phyloP scores from a whole-genome alignment of 2,888 invertebrate genomes.

The Cerastis leucographa region DNA sequence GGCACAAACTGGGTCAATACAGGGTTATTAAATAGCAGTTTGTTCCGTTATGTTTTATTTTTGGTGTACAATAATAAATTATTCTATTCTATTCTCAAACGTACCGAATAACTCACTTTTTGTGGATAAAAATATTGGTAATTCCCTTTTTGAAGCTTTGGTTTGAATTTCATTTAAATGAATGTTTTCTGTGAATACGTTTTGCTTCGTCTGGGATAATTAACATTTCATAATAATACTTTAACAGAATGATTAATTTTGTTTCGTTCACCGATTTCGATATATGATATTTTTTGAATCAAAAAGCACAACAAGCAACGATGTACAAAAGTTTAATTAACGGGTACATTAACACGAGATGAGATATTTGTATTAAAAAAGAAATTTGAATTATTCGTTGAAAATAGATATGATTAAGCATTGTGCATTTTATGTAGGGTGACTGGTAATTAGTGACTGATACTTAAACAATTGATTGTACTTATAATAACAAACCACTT shows the following conservation, averaged over 20 bases:
- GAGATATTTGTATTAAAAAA: neutral
- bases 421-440: too few relatives aligned
- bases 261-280: neutral
- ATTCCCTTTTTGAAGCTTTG: conserved; percentile 19
- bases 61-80: too few relatives aligned
- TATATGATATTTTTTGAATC: conserved; percentile 6
- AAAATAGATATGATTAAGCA: conserved; percentile 9
- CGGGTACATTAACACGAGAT: neutral
- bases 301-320: neutral
- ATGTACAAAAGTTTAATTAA: neutral
- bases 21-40: neutral
- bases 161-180: conserved; percentile 27
- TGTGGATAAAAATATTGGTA: conserved; percentile 17
- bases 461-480: too few relatives aligned
- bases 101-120: neutral
- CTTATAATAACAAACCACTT: too few relatives aligned
- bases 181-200: conserved; percentile 12
- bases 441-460: too few relatives aligned
- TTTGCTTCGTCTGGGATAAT: neutral
- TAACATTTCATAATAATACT: conserved; percentile 13
- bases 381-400: neutral
- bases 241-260: conserved; percentile 16
- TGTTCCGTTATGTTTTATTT: too few relatives aligned
- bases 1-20: neutral
- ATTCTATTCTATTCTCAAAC: too few relatives aligned